Evolutionary conservation across 2,797 vertebrate species (phyloP), one percentile per base, ranked within the genome.

Genomic region (Lutjanus campechanus): DNA sequence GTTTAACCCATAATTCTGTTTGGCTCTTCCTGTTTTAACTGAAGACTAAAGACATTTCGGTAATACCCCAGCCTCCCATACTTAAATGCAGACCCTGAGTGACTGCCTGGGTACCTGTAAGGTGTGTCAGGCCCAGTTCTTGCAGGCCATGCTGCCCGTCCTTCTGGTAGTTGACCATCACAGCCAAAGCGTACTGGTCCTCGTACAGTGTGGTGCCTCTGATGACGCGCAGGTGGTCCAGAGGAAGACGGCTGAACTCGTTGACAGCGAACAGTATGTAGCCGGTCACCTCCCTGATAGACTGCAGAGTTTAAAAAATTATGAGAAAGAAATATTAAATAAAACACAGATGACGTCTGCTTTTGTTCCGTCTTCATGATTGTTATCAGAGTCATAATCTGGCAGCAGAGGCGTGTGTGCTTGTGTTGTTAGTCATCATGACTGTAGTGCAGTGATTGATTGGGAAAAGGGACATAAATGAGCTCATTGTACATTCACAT

Each of bases 231-330:
- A 99, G 95, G 76, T 98, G 96, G 88, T 98, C 97, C 93, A 99
- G 69, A 0, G 98, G 98, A 77, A 99, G 93, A 59, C 94, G 96
- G 7, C 93, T 96, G 89, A 99, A 98, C 91, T 98, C 96, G 80
- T 99, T 99, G 77, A 99, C 56, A 16, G 97, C 98, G 49, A 99
- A 93, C 70, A 99, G 89, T 85, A 99, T 95, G 1, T 99, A 99
- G 74, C 98, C 98, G 0, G 98, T 99, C 89, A 99, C 98, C 91
- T 99, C 98, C 75, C 97, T 96, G 84, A 99, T 98, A 8, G 98
- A 98, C 98, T 99, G 95, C 4, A 73, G 64, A 17, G 49, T 55
- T 55, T 66, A 40, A 62, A 87, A 68, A 20, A 59, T 7, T 0
- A 63, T 1, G 4, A 63, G 22, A 16, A 54, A 46, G 10, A 55